A percentile compares a stretch with the other conserved stretches of the same genome.
phyloP scores from a whole-genome alignment of 2,888 invertebrate species.

The Liposcelis brunnea region DNA sequence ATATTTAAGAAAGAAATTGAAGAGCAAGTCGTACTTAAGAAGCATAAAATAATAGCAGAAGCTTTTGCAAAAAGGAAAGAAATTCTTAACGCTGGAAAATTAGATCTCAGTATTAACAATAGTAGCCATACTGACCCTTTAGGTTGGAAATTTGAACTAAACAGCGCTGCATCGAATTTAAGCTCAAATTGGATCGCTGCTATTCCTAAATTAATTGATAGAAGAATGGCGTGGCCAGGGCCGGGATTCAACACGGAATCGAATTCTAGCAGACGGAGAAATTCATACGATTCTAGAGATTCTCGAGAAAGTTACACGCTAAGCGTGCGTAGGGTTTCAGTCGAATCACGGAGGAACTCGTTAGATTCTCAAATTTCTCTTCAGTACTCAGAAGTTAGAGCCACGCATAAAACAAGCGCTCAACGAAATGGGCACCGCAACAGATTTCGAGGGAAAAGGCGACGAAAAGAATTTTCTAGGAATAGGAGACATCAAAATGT shows the following conservation, averaged over 20 bases:
- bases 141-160: constrained; percentile 54
- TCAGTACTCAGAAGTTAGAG: constrained; percentile 68
- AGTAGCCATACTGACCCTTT: constrained; percentile 74
- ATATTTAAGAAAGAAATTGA: constrained; percentile 51
- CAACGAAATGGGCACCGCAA: constrained; percentile 21
- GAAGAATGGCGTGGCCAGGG: constrained; percentile 38
- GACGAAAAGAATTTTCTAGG: constrained; percentile 27
- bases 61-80: constrained; percentile 77
- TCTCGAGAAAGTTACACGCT: constrained; percentile 29
- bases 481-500: constrained; percentile 23
- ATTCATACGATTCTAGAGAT: constrained; percentile 38
- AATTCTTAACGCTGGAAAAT: constrained; percentile 55
- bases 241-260: constrained; percentile 50
- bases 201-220: constrained; percentile 65
- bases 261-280: constrained; percentile 33
- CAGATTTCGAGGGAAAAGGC: constrained; percentile 27
- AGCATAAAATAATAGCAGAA: constrained; percentile 81
- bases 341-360: constrained; percentile 72
- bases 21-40: constrained; percentile 54
- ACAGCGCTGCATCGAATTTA: constrained; percentile 62
- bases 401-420: constrained; percentile 42
- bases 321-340: constrained; percentile 43
- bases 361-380: constrained; percentile 75
- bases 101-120: constrained; percentile 76
- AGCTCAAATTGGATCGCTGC: constrained; percentile 88